A percentile compares a stretch with the other conserved stretches of the same genome.
Evolutionary conservation across 1,140 invertebrate species (phyloP).

Genomic region (Sarcophaga peregrina): DNA sequence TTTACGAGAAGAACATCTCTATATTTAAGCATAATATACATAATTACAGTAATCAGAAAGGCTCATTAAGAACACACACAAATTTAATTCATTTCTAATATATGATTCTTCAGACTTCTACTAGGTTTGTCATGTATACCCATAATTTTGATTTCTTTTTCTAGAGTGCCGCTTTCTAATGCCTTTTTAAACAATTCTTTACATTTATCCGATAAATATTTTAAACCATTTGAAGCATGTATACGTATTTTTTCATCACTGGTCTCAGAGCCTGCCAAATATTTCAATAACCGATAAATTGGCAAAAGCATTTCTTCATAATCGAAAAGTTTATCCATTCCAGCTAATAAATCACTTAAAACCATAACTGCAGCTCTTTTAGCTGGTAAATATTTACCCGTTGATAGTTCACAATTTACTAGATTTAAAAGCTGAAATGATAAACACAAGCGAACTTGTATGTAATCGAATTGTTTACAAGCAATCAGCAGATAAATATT

Average conservation of each 20-base stretch:
- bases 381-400: slow-evolving; percentile 74
- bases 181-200: slow-evolving; percentile 68
- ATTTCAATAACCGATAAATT: slow-evolving; percentile 75
- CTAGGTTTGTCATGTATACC: slow-evolving; percentile 52
- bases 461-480: slow-evolving; percentile 39
- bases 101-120: slow-evolving; percentile 48
- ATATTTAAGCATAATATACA: too few species aligned
- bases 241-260: slow-evolving; percentile 74
- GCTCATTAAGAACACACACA: neutral
- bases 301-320: slow-evolving; percentile 73
- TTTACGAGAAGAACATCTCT: too few species aligned
- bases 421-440: slow-evolving; percentile 73
- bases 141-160: slow-evolving; percentile 72
- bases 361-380: slow-evolving; percentile 79
- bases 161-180: slow-evolving; percentile 67
- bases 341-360: slow-evolving; percentile 74
- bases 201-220: slow-evolving; percentile 76
- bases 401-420: slow-evolving; percentile 72
- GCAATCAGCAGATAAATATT: slow-evolving; percentile 34
- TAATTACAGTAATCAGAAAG: too few species aligned
- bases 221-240: slow-evolving; percentile 77
- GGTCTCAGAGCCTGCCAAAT: slow-evolving; percentile 71
- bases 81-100: slow-evolving; percentile 53
- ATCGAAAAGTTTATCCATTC: slow-evolving; percentile 74
- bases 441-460: neutral